Conservation (phyloP, 2,888 invertebrate species). For the Eumacrocentrus americanus region DNA sequence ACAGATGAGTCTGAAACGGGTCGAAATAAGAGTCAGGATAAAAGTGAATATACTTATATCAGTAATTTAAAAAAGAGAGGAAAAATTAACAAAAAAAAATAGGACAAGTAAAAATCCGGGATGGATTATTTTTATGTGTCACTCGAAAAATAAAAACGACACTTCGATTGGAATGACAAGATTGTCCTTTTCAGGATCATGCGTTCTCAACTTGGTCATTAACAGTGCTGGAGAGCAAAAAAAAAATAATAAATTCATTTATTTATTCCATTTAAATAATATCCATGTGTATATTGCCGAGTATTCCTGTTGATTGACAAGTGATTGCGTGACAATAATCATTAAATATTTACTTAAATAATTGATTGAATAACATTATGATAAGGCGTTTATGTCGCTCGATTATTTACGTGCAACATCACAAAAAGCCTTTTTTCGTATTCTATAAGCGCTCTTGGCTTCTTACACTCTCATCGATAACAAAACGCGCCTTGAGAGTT, state of each 20-base stretch:
- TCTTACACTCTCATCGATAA: not conserved
- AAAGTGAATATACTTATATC: conserved; percentile 29
- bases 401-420: conserved; percentile 5
- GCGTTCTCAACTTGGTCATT: not conserved
- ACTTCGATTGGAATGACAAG: conserved; percentile 14
- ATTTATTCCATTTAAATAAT: conserved; percentile 43
- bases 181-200: not conserved
- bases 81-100: not conserved
- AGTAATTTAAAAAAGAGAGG: conserved; percentile 21
- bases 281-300: conserved; percentile 44
- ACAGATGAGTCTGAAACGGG: conserved; percentile 59
- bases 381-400: conserved; percentile 28
- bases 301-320: conserved; percentile 27
- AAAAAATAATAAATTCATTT: conserved; percentile 28
- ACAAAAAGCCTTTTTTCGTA: not conserved
- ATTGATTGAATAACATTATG: conserved; percentile 29
- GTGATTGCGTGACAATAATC: conserved; percentile 28
- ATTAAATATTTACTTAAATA: conserved; percentile 27
- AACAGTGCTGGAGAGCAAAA: conserved; percentile 5
- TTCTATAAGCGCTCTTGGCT: not conserved
- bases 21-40: conserved; percentile 52
- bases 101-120: too few relatives aligned
- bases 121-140: too few relatives aligned
- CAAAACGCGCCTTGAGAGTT: conserved; percentile 21
- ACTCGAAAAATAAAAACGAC: conserved; percentile 17